Evolutionary conservation across 2,888 invertebrate genomes (phyloP), one percentile per base, ranked within the genome.

Genomic region (Anorthoa munda): DNA sequence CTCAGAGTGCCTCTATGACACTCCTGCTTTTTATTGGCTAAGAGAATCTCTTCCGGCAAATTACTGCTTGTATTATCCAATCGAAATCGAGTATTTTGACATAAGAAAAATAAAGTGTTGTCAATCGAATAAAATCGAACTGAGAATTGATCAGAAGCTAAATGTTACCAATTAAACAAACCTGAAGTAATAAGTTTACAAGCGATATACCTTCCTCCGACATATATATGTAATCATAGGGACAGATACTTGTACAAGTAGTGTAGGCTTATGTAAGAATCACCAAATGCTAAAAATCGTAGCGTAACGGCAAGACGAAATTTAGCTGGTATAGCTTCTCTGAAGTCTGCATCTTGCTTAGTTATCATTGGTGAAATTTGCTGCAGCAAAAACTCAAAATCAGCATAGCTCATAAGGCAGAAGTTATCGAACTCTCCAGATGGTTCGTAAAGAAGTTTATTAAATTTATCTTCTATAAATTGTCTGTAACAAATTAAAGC

Each of bases 221-320:
- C n/a, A n/a, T n/a, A n/a, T n/a, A n/a, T n/a, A n/a, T n/a, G n/a
- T n/a, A n/a, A 88, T 86, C 9, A 79, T 31, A 58, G 76, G 74
- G 60, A 65, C 73, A n/a, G 87, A n/a, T n/a, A n/a, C n/a, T n/a
- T n/a, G n/a, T n/a, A 88, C 50, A 87, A 70, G 59, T 70, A 80
- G 66, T 79, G 72, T n/a, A n/a, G 66, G 56, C 77, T 81, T 75
- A 66, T 65, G 79, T 82, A 81, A 70, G 56, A 53, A 61, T 81
- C 83, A 69, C 81, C 77, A 71, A 73, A 66, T 73, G 82, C 83
- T 18, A 87, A 70, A 72, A 80, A 87, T 77, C 87, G 67, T 74
- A 88, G 67, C 48, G 86, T 87, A n/a, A 88, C 79, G 46, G 72
- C 72, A 59, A 71, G 65, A 65, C 70, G 70, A 69, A 75, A 73